These are phyloP conservation scores for Aurelia sp. DNA, from an alignment of 30 jellyfish, hydroid and myxozoan genomes.

Conservation along the genomic window DNA sequence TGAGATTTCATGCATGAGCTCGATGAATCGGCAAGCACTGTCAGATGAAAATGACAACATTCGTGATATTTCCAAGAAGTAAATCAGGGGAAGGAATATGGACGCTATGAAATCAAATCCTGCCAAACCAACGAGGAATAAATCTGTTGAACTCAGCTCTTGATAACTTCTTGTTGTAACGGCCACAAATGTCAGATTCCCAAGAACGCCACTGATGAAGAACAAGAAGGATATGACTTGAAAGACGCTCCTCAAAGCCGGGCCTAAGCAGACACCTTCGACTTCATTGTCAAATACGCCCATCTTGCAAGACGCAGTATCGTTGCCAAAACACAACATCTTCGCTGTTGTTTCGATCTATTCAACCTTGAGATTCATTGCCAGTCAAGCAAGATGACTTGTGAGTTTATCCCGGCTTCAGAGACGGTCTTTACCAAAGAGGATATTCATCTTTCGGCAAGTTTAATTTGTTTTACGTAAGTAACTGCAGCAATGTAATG, in stretches of 20 bases:
- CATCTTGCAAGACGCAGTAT: not conserved
- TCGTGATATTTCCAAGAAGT: slow-evolving; percentile 34
- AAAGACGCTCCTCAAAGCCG: not conserved
- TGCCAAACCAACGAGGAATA: slow-evolving; percentile 50
- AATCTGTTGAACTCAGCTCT: slow-evolving; percentile 42
- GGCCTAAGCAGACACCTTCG: slow-evolving; percentile 31
- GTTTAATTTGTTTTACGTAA: too few species aligned
- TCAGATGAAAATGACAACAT: not conserved
- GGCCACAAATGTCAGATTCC: slow-evolving; percentile 28
- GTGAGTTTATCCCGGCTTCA: too few species aligned
- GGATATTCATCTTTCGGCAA: too few species aligned
- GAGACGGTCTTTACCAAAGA: too few species aligned
- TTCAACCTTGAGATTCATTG: too few species aligned
- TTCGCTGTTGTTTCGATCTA: too few species aligned
- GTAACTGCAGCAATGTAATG: too few species aligned
- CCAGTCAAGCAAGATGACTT: too few species aligned
- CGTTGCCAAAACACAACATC: too few species aligned
- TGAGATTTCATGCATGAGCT: slow-evolving; percentile 36
- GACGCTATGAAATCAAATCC: slow-evolving; percentile 57
- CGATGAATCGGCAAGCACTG: slow-evolving; percentile 41
- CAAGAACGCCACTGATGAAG: slow-evolving; percentile 38
- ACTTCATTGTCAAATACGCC: slow-evolving; percentile 32
- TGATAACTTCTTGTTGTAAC: slow-evolving; percentile 55
- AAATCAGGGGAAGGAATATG: slow-evolving; percentile 46
- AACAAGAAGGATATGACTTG: slow-evolving; percentile 44